phyloP scores from a whole-genome alignment of 2,888 invertebrate species.

The Idaea dimidiata region DNA sequence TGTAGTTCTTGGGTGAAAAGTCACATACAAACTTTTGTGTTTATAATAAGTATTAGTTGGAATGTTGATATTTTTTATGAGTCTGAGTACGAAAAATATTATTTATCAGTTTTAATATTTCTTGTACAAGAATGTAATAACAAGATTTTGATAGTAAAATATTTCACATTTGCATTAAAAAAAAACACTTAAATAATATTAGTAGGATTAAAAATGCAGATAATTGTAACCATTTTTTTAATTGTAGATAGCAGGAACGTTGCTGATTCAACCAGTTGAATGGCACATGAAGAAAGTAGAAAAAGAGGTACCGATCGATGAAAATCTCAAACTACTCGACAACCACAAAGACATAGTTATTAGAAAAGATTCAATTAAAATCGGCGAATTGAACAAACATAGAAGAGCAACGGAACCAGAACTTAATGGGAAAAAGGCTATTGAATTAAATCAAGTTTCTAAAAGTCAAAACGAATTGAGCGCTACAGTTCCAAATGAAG shows the following conservation, averaged over 20 bases:
- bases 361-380: slow-evolving; percentile 48
- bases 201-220: too few species aligned
- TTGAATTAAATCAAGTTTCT: slow-evolving; percentile 34
- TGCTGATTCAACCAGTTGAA: slow-evolving; percentile 81
- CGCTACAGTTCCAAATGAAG: slow-evolving; percentile 31
- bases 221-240: not conserved
- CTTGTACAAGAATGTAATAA: too few species aligned
- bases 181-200: too few species aligned
- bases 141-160: too few species aligned
- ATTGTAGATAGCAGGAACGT: slow-evolving; percentile 77
- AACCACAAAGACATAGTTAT: slow-evolving; percentile 51
- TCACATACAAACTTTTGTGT: too few species aligned
- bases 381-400: slow-evolving; percentile 37
- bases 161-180: too few species aligned
- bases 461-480: slow-evolving; percentile 49
- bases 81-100: too few species aligned
- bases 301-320: slow-evolving; percentile 60
- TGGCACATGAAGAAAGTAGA: slow-evolving; percentile 75
- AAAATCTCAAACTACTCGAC: slow-evolving; percentile 56
- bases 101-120: too few species aligned
- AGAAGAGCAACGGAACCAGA: slow-evolving; percentile 35
- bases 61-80: too few species aligned
- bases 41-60: too few species aligned
- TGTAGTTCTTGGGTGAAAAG: too few species aligned
- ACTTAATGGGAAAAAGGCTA: slow-evolving; percentile 33